Evolutionary conservation across 2,888 invertebrate species (phyloP).

Genomic region (Plemyria rubiginata): DNA sequence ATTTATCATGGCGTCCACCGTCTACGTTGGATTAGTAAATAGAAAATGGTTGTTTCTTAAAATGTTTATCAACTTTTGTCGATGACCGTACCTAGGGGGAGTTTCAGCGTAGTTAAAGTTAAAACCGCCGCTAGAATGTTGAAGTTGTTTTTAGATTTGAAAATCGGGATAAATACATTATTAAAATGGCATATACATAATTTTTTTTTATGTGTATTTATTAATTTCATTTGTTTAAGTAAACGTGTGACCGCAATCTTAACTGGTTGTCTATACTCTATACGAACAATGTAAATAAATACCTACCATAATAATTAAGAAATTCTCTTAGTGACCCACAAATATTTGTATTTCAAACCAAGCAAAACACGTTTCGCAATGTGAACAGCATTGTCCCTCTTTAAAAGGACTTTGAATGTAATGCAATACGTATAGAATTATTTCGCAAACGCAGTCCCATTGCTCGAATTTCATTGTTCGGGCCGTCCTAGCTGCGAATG

Average conservation of each 20-base stretch:
- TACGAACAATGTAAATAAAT: neutral
- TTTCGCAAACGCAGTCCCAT: constrained; percentile 51
- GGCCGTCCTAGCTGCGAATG: constrained; percentile 38
- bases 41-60: no score
- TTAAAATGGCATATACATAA: constrained; percentile 72
- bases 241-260: no score
- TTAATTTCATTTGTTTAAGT: no score
- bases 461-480: constrained; percentile 50
- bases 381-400: constrained; percentile 48
- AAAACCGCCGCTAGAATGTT: constrained; percentile 56
- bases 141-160: constrained; percentile 58
- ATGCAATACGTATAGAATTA: constrained; percentile 35
- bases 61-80: neutral
- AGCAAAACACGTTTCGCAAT: constrained; percentile 30
- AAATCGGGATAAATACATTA: constrained; percentile 68
- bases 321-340: constrained; percentile 16
- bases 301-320: constrained; percentile 11
- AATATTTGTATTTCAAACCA: constrained; percentile 29
- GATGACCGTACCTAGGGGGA: neutral
- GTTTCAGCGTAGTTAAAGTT: constrained; percentile 40
- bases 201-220: no score
- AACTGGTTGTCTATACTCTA: no score
- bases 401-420: constrained; percentile 47
- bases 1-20: neutral
- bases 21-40: no score